Conservation (phyloP, 1,140 invertebrate genomes). For the Caenorhabditis brenneri region DNA sequence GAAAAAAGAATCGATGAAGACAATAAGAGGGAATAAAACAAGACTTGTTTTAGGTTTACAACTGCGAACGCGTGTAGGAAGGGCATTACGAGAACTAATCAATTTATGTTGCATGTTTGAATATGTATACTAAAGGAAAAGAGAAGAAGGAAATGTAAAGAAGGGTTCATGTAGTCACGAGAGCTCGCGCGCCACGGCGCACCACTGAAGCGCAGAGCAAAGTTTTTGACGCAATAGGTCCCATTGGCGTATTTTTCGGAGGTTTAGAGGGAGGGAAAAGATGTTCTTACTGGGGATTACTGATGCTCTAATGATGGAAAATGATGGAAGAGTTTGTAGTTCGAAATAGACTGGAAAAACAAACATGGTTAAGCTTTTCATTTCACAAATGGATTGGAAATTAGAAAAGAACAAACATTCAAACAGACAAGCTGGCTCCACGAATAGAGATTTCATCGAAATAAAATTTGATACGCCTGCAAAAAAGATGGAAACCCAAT, state of each 20-base stretch:
- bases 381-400: background rate
- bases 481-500: too few species aligned
- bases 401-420: conserved; percentile 4
- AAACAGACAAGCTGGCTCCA: background rate
- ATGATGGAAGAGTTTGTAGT: too few species aligned
- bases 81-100: background rate
- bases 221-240: conserved; percentile 2
- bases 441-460: too few species aligned
- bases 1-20: too few species aligned
- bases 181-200: conserved; percentile 1
- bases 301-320: too few species aligned
- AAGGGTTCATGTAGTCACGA: conserved; percentile 21
- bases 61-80: background rate
- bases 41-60: background rate
- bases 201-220: background rate
- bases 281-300: too few species aligned
- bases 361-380: too few species aligned
- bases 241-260: background rate
- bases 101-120: background rate
- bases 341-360: too few species aligned
- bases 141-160: background rate
- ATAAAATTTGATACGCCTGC: too few species aligned
- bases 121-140: background rate
- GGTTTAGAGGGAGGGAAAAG: background rate
- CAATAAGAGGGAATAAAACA: background rate